A percentile compares a stretch with the other conserved stretches of the same genome.
Evolutionary conservation across 2,113 vertebrate genomes (phyloP).

Genomic region (Tinamus guttatus): DNA sequence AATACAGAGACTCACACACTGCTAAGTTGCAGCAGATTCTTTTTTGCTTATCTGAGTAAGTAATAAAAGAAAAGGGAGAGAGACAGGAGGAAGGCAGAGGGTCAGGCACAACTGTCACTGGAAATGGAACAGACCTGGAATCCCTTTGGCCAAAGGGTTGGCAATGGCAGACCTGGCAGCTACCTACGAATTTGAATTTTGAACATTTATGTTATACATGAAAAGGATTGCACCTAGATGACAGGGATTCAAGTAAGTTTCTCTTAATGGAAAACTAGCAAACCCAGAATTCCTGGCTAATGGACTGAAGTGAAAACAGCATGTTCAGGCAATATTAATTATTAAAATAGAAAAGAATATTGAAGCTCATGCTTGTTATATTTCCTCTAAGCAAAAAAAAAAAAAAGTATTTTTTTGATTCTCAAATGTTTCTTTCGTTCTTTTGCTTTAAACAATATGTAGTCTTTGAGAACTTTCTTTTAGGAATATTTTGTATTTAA

Average conservation of each 20-base stretch:
- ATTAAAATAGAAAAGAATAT: neutral
- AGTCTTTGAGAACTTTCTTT: neutral
- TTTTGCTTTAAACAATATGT: neutral
- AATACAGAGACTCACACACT: neutral
- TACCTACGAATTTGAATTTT: neutral
- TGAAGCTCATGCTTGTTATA: neutral
- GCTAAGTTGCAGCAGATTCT: neutral
- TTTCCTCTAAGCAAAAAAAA: accelerated
- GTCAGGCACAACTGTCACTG: neutral
- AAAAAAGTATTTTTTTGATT: accelerated
- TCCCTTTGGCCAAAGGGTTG: neutral
- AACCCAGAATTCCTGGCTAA: neutral
- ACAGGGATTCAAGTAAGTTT: neutral
- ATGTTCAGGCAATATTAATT: neutral
- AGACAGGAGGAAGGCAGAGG: neutral
- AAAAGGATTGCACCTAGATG: neutral
- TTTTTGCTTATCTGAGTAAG: neutral
- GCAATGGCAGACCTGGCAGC: neutral
- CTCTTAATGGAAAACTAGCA: neutral
- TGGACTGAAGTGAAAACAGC: neutral
- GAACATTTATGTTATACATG: neutral
- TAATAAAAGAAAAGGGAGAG: neutral
- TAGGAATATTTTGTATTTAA: neutral
- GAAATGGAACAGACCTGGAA: neutral
- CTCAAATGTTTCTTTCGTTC: neutral